phyloP scores from a whole-genome alignment of 2,113 vertebrate genomes.

The Mohoua ochrocephala region DNA sequence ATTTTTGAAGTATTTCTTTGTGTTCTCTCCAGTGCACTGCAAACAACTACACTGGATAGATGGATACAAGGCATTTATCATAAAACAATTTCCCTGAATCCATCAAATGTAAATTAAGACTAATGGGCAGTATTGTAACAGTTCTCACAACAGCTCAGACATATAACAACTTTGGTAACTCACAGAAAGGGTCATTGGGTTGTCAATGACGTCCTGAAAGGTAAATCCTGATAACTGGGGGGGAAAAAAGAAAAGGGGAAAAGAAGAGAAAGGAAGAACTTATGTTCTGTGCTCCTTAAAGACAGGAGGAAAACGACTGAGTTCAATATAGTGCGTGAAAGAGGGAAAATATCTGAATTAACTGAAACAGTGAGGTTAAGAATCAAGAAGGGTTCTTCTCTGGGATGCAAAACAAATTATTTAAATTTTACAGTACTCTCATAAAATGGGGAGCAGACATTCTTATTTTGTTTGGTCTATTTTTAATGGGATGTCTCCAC shows the following conservation, averaged over 20 bases:
- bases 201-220: neutral
- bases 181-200: neutral
- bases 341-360: neutral
- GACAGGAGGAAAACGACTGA: neutral
- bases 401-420: neutral
- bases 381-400: neutral
- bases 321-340: neutral
- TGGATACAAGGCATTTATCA: neutral
- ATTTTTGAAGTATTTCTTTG: neutral
- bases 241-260: accelerated
- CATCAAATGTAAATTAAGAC: neutral
- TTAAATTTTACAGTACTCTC: neutral
- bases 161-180: neutral
- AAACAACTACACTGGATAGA: neutral
- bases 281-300: neutral
- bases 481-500: neutral
- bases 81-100: neutral
- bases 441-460: neutral
- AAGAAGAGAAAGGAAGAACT: neutral
- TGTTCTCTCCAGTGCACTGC: neutral
- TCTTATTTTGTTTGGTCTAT: neutral
- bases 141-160: neutral
- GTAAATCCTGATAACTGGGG: neutral
- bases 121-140: neutral
- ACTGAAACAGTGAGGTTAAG: neutral